Base-by-base conservation (phyloP, 2,113 vertebrate genomes). In the Heteronetta atricapilla region DNA sequence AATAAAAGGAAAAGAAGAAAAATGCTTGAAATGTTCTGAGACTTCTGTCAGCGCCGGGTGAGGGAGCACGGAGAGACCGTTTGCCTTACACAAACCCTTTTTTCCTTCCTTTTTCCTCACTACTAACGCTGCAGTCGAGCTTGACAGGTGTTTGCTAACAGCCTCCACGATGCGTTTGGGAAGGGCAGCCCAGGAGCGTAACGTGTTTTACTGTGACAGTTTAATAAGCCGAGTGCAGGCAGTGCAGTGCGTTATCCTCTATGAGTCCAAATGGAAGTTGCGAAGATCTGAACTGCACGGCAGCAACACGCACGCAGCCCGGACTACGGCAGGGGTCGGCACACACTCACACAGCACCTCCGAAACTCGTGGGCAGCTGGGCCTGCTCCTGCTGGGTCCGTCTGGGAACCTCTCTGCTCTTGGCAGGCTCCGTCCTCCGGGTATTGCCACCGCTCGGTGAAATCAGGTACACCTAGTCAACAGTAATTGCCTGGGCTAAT, bases 61-160 rank as follows among this genome's bases (percentile, higher is more conserved):
- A 74, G 26, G 66, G 12, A 48, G 76, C 91, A 86, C 0, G 0
- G 36, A 69, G 74, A 34, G 28, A 17, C 18, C 80, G 26, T 44
- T 73, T 56, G 36, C 79, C 53, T 85, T 81, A 80, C 50, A 55
- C 6, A 67, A 29, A 50, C 28, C 23, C 26, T 70, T 53, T 68
- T 53, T 25, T 21, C 10, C 36, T 31, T 86, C 44, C 70, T 56
- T 77, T 50, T 69, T 36, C 63, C 23, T 88, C 19, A 40, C 22
- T 36, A 7, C 20, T 76, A 44, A 38, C 48, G 40, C 70, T 75
- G 86, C 90, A 92, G 77, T 91, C 70, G 91, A 83, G 86, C 82
- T 62, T 95, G 92, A 77, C 29, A 90, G 84, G 66, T 89, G 88
- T 77, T 95, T 88, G 90, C 53, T 90, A 91, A 96, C 5, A 40